phyloP scores from a whole-genome alignment of 2,888 invertebrate genomes.

The Toxonevra muliebris region DNA sequence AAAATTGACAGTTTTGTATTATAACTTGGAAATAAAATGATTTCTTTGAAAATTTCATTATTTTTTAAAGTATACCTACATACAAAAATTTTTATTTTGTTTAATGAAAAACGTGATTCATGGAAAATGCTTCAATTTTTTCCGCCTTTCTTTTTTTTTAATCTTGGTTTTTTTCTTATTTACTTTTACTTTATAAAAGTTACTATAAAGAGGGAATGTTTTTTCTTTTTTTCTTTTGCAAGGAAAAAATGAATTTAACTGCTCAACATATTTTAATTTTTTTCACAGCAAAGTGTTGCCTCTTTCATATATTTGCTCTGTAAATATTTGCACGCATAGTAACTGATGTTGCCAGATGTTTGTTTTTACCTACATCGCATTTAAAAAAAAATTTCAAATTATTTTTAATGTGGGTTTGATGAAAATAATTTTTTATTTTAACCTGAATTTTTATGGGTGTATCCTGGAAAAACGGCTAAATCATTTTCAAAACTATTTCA shows the following conservation, averaged over 20 bases:
- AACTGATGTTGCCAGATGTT: too few species aligned
- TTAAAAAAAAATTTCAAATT: too few species aligned
- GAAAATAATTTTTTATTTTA: too few species aligned
- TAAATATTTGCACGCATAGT: neutral
- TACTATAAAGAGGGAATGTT: too few species aligned
- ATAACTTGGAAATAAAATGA: neutral
- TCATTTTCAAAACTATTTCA: too few species aligned
- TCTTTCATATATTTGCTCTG: neutral
- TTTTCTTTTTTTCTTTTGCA: too few species aligned
- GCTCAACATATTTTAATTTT: too few species aligned
- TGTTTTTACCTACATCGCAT: too few species aligned
- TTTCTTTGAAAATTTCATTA: neutral
- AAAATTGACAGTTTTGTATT: conserved; percentile 19
- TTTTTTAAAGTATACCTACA: neutral
- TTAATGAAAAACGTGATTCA: conserved; percentile 3
- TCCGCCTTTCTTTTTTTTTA: neutral
- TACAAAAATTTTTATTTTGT: neutral
- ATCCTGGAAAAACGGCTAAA: too few species aligned
- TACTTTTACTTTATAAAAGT: neutral
- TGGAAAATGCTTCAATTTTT: neutral
- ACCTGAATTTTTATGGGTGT: too few species aligned
- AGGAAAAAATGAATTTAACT: too few species aligned
- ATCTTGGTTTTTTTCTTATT: neutral
- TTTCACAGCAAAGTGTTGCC: neutral
- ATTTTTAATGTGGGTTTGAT: too few species aligned